phyloP scores from a whole-genome alignment of 2,797 vertebrate species.

The Gymnothorax javanicus region DNA sequence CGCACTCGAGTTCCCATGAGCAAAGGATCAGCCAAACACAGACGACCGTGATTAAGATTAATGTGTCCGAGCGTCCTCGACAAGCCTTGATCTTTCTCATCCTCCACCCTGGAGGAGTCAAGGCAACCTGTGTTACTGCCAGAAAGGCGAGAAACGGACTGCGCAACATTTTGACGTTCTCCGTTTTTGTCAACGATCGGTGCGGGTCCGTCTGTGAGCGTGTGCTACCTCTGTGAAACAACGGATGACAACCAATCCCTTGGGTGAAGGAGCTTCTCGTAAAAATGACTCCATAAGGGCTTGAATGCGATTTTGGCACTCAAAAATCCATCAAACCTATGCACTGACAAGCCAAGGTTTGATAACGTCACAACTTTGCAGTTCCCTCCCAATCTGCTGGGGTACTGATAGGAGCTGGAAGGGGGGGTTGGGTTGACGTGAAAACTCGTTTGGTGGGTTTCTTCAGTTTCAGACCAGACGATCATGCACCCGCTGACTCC shows the following conservation, averaged over 20 bases:
- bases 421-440: too few relatives aligned
- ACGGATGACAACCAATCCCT: neutral
- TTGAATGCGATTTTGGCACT: neutral
- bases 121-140: neutral
- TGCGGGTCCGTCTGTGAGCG: neutral
- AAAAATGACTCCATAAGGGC: neutral
- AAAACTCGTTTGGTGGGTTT: neutral
- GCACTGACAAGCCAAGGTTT: neutral
- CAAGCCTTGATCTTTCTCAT: neutral
- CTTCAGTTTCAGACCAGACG: neutral
- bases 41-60: neutral
- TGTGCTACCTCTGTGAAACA: neutral
- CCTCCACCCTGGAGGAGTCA: neutral
- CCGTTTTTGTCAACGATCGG: neutral
- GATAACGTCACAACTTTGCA: neutral
- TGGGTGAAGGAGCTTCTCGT: neutral
- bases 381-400: too few relatives aligned
- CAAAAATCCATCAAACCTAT: neutral
- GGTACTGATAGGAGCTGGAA: too few relatives aligned
- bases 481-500: neutral
- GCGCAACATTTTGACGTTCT: neutral
- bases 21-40: neutral
- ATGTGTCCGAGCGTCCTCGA: neutral
- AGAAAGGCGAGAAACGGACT: neutral
- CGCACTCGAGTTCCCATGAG: neutral